phyloP scores from a whole-genome alignment of 2,888 invertebrate species.

The Synanthedon andrenaeformis region DNA sequence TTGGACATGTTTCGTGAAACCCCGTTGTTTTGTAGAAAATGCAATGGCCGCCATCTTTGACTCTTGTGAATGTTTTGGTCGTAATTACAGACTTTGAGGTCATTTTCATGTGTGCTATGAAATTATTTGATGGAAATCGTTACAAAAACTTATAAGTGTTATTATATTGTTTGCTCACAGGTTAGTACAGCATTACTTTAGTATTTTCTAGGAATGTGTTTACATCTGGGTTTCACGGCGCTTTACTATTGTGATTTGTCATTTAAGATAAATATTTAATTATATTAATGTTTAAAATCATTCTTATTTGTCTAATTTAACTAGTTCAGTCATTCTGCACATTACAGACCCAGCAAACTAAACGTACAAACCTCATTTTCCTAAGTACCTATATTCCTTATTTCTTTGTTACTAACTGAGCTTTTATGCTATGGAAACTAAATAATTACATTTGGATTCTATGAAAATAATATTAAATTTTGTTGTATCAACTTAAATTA shows the following conservation, averaged over 20 bases:
- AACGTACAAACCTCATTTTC: conserved; percentile 59
- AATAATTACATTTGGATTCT: no score
- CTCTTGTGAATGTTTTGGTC: conserved; percentile 84
- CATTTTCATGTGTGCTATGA: conserved; percentile 57
- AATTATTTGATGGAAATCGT: conserved; percentile 55
- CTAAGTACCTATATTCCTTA: conserved; percentile 45
- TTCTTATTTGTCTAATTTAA: conserved; percentile 10
- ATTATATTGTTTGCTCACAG: conserved; percentile 38
- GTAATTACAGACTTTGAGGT: conserved; percentile 64
- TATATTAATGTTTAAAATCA: conserved; percentile 14
- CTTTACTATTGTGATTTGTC: conserved; percentile 71
- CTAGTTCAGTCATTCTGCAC: conserved; percentile 19
- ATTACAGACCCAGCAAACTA: conserved; percentile 7
- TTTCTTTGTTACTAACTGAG: conserved; percentile 55
- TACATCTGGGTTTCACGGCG: conserved; percentile 79
- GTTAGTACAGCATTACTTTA: conserved; percentile 44
- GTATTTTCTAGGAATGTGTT: conserved; percentile 73
- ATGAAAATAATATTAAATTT: no score
- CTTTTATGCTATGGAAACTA: conserved; percentile 10
- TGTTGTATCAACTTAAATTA: conserved; percentile 14
- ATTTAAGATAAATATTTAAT: conserved; percentile 39
- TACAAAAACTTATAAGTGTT: conserved; percentile 51
- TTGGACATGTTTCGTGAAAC: conserved; percentile 62
- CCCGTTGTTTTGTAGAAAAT: conserved; percentile 80
- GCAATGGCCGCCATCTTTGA: conserved; percentile 89